These are phyloP conservation scores for Zoanthus gigantus DNA, from an alignment of 92 coral and sea anemone genomes.

Conservation along the genomic window DNA sequence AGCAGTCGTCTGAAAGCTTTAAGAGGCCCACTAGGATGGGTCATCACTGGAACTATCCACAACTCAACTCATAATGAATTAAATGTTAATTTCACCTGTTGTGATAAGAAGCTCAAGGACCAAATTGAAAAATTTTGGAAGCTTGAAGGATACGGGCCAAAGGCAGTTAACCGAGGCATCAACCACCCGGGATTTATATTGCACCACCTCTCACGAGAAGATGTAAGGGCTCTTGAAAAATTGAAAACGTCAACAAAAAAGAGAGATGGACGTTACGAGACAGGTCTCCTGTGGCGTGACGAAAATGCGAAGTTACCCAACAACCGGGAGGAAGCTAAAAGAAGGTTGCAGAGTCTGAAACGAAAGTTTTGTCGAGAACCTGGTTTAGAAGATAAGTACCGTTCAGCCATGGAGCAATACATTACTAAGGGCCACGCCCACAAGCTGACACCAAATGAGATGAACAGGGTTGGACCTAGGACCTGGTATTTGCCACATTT, in stretches of 20 bases:
- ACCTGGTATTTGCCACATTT: no score
- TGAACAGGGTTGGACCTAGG: no score
- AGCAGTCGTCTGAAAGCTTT: conserved; percentile 45
- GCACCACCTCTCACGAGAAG: conserved; percentile 18
- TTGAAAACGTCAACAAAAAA: background rate
- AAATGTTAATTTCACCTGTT: conserved; percentile 38
- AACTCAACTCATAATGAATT: conserved; percentile 16
- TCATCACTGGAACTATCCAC: conserved; percentile 52
- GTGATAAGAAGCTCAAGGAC: conserved; percentile 45
- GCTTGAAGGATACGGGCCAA: conserved; percentile 2
- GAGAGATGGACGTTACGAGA: conserved; percentile 52
- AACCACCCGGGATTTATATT: background rate
- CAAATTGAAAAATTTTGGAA: conserved; percentile 33
- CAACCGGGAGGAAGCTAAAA: conserved; percentile 48
- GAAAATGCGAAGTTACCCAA: conserved; percentile 52
- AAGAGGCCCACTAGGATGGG: conserved; percentile 63
- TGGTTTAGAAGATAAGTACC: conserved; percentile 34
- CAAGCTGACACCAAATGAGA: background rate
- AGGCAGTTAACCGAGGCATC: background rate
- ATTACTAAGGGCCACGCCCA: conserved; percentile 55
- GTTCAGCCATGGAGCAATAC: conserved; percentile 51
- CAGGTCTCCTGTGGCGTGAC: conserved; percentile 54
- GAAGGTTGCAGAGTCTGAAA: conserved; percentile 41
- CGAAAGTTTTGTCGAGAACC: conserved; percentile 35
- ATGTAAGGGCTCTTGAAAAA: conserved; percentile 41